Base-by-base conservation (phyloP, 2,113 vertebrate species). In the Notechis scutatus region DNA sequence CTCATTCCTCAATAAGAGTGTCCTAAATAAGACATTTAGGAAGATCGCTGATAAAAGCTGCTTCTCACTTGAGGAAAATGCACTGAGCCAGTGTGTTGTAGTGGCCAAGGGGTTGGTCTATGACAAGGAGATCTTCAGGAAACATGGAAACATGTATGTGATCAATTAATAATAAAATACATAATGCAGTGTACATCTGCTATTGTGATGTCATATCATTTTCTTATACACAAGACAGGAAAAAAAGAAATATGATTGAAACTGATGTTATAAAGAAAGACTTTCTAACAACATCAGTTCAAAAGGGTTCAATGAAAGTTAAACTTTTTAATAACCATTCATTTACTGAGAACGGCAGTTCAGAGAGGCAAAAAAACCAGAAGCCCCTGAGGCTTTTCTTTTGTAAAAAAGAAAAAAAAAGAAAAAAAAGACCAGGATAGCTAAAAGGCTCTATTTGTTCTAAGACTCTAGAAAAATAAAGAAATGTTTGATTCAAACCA, bases 271-370 rank as follows among this genome's bases (percentile, higher is more conserved):
- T 21, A 81, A 81, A 74, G n/a, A 39, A 74, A 81, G 34, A 39
- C 69, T 81, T 81, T 39, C n/a, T 93, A 81, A 11, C 56, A 87
- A 14, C 15, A 91, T 94, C 93, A 93, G 3, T 90, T 59, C 55
- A 3, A 92, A 57, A 95, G 91, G 93, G 74, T 2, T 2, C 23
- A 42, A 9, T 24, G 74, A 45, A 85, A 21, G 4, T 4, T 90
- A 24, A 0, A 0, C 56, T 93, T 87, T 87, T 47, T 89, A 87
- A 1, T 2, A 52, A 47, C 21, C 94, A 61, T 54, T 61, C 94
- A 61, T 56, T 86, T 3, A 42, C 50, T 11, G 52, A 21, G 55
- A 93, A 24, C 85, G 3, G 45, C 0, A 26, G 4, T 21, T 88
- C 20, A 0, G 21, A 9, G 3, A 24, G 88, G 92, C 61, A 3